A percentile compares a stretch with the other conserved stretches of the same genome.
phyloP scores from a whole-genome alignment of 2,797 vertebrate species.

The Crenichthys baileyi region DNA sequence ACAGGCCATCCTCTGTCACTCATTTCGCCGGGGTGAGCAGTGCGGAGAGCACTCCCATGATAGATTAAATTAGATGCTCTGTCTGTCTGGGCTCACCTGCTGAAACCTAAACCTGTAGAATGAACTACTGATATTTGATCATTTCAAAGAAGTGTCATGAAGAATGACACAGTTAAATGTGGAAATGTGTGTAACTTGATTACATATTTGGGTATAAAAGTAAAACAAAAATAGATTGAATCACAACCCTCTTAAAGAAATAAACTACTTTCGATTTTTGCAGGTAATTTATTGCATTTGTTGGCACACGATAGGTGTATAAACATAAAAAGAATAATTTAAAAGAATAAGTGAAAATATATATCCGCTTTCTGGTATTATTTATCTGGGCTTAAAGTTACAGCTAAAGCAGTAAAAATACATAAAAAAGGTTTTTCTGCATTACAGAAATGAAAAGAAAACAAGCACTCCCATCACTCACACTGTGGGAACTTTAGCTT shows the following conservation, averaged over 20 bases:
- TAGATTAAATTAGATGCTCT: conserved; percentile 74
- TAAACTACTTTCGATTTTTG: not conserved
- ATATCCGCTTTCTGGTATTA: not conserved
- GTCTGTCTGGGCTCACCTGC: conserved; percentile 74
- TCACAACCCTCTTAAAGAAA: not conserved
- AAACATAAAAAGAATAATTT: not conserved
- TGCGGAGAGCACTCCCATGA: conserved; percentile 62
- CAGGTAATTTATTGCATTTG: not conserved
- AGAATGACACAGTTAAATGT: not conserved
- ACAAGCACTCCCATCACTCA: not conserved
- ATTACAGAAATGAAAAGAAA: not conserved
- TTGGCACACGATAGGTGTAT: not conserved
- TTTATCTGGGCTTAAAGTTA: not conserved
- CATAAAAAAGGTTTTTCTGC: not conserved
- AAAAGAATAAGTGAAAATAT: not conserved
- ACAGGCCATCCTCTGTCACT: conserved; percentile 77
- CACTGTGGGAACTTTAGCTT: not conserved
- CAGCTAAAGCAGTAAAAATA: not conserved
- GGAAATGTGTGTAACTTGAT: no score
- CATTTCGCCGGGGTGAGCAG: conserved; percentile 69
- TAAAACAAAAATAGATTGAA: not conserved
- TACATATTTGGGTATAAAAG: not conserved
- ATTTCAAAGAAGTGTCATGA: conserved; percentile 1
- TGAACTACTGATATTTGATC: conserved; percentile 41
- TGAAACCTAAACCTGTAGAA: conserved; percentile 74